Evolutionary conservation across 2,113 vertebrate species (phyloP).

Genomic region (Rhizomys pruinosus): DNA sequence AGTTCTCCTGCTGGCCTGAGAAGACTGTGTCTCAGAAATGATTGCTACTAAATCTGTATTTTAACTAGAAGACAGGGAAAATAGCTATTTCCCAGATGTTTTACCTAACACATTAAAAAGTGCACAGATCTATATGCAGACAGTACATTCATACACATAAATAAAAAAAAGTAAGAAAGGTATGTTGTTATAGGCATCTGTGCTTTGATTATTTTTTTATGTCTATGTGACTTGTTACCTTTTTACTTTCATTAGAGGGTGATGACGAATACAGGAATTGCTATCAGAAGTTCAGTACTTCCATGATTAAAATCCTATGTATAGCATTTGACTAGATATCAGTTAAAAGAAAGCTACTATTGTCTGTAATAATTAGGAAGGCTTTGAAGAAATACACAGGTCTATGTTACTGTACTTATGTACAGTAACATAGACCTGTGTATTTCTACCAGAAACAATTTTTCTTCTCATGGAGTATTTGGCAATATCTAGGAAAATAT

Average conservation of each 20-base stretch:
- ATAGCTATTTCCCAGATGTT: neutral
- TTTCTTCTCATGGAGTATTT: neutral
- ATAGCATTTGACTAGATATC: neutral
- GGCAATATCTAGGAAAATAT: neutral
- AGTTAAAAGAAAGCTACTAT: neutral
- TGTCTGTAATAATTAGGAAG: neutral
- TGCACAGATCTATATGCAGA: too few relatives aligned
- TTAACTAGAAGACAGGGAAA: neutral
- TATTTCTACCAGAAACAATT: neutral
- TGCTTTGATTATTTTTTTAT: neutral
- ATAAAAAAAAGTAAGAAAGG: too few relatives aligned
- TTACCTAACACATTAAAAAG: neutral
- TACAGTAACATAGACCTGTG: neutral
- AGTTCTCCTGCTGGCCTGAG: neutral
- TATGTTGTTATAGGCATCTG: fast-evolving
- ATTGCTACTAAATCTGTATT: neutral
- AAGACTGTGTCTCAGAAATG: neutral
- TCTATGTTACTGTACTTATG: too few relatives aligned
- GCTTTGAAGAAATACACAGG: neutral
- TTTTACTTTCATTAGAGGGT: neutral
- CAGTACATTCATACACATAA: too few relatives aligned
- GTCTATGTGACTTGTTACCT: neutral
- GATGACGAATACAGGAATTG: neutral
- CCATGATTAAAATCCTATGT: neutral
- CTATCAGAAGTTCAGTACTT: neutral